These are phyloP conservation scores for Leptothorax acervorum DNA, from an alignment of 2,888 invertebrate species.

Conservation along the genomic window DNA sequence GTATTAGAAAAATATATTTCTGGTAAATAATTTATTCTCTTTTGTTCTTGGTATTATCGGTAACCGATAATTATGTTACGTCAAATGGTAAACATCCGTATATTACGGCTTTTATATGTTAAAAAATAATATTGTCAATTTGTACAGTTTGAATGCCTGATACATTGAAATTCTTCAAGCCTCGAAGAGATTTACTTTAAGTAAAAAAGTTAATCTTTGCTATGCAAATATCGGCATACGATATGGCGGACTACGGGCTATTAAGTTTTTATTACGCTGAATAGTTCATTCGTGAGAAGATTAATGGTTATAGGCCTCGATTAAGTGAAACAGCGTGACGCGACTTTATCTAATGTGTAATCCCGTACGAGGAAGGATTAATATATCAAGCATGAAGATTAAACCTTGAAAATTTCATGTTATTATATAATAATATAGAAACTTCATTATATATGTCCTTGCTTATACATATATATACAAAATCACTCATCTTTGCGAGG, in stretches of 20 bases:
- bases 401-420: slow-evolving; percentile 10
- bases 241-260: not conserved
- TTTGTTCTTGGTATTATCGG: not conserved
- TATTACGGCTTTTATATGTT: not conserved
- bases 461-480: slow-evolving; percentile 1
- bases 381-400: slow-evolving; percentile 22
- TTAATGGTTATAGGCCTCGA: slow-evolving; percentile 37
- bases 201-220: not conserved
- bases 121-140: not conserved
- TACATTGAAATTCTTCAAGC: not conserved
- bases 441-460: not conserved
- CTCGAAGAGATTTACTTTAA: not conserved
- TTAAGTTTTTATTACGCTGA: slow-evolving; percentile 35
- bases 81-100: not conserved
- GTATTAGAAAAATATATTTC: not conserved
- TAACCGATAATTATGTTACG: slow-evolving; percentile 8
- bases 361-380: not conserved
- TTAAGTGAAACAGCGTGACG: slow-evolving; percentile 37
- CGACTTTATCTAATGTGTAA: slow-evolving; percentile 41
- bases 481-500: not conserved
- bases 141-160: not conserved
- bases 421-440: slow-evolving; percentile 34
- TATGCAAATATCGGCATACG: slow-evolving; percentile 9
- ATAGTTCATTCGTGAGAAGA: slow-evolving; percentile 33
- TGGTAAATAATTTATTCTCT: slow-evolving; percentile 3